Evolutionary conservation across 2,888 invertebrate species (phyloP).

Genomic region (Watsonalla binaria): DNA sequence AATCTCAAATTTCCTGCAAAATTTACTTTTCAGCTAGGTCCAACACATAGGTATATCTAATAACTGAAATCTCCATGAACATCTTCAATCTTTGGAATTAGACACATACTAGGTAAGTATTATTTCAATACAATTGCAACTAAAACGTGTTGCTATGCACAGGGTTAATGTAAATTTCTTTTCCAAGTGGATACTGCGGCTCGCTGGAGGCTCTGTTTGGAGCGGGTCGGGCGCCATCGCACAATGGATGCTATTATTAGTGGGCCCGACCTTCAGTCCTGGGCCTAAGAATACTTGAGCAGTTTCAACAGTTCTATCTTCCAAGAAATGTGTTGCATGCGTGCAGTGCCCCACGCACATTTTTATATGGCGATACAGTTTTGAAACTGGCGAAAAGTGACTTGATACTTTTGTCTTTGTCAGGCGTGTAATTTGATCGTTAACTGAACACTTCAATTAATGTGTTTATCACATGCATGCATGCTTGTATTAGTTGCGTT

Average conservation of each 20-base stretch:
- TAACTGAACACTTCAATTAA: neutral
- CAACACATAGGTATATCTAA: too few relatives aligned
- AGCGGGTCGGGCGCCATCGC: constrained; percentile 29
- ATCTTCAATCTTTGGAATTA: too few relatives aligned
- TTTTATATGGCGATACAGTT: constrained; percentile 30
- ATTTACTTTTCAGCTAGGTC: too few relatives aligned
- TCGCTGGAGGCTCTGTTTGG: constrained; percentile 6
- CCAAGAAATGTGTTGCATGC: constrained; percentile 60
- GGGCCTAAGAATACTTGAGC: constrained; percentile 48
- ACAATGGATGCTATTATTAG: constrained; percentile 50
- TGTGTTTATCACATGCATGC: too few relatives aligned
- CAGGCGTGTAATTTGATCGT: constrained; percentile 2
- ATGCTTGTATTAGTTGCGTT: too few relatives aligned
- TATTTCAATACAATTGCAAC: neutral
- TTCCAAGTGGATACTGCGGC: constrained; percentile 22
- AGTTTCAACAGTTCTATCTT: constrained; percentile 57
- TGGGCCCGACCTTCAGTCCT: constrained; percentile 61
- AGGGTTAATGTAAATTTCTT: constrained; percentile 31
- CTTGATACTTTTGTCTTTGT: constrained; percentile 25
- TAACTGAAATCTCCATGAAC: too few relatives aligned
- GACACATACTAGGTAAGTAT: too few relatives aligned
- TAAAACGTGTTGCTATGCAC: constrained; percentile 27
- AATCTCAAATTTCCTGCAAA: too few relatives aligned
- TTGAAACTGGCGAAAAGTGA: constrained; percentile 5
- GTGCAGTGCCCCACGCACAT: constrained; percentile 54